phyloP scores from a whole-genome alignment of 2,113 vertebrate genomes.

The Hypanus sabinus region DNA sequence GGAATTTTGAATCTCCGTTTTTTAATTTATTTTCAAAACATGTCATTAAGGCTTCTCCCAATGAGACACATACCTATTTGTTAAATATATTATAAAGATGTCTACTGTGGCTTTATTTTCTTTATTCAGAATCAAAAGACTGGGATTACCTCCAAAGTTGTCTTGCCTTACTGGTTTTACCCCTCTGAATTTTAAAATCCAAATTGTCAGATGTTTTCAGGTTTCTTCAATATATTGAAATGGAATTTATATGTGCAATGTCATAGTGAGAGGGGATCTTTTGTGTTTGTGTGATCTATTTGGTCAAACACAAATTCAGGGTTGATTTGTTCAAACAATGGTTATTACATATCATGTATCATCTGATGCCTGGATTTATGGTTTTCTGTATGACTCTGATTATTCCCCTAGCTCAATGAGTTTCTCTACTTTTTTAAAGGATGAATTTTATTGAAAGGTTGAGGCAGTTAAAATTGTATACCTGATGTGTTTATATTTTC shows the following conservation, averaged over 20 bases:
- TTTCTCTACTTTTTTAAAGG: background rate
- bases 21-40: background rate
- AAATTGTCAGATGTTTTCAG: background rate
- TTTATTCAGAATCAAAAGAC: background rate
- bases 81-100: background rate
- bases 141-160: background rate
- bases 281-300: background rate
- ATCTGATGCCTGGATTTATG: background rate
- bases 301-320: background rate
- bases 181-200: background rate
- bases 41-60: background rate
- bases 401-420: background rate
- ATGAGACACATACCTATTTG: background rate
- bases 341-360: background rate
- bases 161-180: background rate
- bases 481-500: background rate
- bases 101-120: background rate
- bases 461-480: background rate
- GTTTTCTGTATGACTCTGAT: background rate
- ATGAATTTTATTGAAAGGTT: conserved; percentile 12
- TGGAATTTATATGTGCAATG: background rate
- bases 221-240: background rate
- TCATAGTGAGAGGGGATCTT: background rate
- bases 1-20: background rate
- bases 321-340: background rate